Conservation (phyloP, 2,888 invertebrate genomes). For the Philonicus albiceps region DNA sequence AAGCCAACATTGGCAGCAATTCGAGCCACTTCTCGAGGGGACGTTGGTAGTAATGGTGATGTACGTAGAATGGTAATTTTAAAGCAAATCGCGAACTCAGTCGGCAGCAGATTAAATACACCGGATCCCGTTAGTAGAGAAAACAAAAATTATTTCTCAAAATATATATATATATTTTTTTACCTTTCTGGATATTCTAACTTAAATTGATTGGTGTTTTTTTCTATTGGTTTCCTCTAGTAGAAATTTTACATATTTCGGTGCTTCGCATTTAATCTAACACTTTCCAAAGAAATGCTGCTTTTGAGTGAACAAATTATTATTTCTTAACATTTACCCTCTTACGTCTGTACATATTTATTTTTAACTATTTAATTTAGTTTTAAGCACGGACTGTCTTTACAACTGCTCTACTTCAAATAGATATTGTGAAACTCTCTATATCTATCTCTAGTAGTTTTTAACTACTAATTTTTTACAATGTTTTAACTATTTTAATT, state of each 20-base stretch:
- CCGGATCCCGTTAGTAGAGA: conserved; percentile 60
- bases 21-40: conserved; percentile 78
- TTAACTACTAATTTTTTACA: not conserved
- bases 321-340: not conserved
- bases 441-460: not conserved
- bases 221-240: not conserved
- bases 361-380: not conserved
- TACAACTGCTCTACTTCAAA: not conserved
- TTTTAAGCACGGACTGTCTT: not conserved
- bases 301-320: conserved; percentile 3
- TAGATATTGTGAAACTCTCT: not conserved
- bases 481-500: not conserved
- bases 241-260: conserved; percentile 4
- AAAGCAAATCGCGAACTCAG: conserved; percentile 67
- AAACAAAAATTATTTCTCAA: not conserved
- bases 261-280: conserved; percentile 8
- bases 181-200: not conserved
- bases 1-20: conserved; percentile 86
- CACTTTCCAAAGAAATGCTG: conserved; percentile 2
- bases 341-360: not conserved
- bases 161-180: not conserved
- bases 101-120: conserved; percentile 67
- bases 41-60: conserved; percentile 79
- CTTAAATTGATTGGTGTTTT: not conserved
- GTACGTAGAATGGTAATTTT: conserved; percentile 70